Evolutionary conservation across 2,797 vertebrate species (phyloP).

Genomic region (Lophius americanus): DNA sequence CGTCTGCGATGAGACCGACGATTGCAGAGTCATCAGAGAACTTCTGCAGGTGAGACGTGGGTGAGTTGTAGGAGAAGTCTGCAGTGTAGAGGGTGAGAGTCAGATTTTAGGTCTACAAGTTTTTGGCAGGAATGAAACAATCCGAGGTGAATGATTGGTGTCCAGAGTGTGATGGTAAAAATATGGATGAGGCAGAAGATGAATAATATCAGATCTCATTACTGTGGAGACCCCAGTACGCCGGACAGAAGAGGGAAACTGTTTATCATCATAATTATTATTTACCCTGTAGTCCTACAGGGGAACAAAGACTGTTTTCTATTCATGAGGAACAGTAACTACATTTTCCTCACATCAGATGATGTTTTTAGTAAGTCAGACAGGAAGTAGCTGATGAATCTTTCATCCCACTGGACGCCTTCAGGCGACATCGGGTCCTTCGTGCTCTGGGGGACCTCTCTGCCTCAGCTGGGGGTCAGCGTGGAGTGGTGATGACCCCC

Average conservation of each 20-base stretch:
- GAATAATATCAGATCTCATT: slow-evolving; percentile 15
- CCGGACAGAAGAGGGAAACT: neutral
- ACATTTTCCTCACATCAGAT: slow-evolving; percentile 6
- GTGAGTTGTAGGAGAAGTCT: no score
- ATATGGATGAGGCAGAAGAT: slow-evolving; percentile 30
- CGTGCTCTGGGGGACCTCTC: no score
- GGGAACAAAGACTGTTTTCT: neutral
- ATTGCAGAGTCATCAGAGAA: no score
- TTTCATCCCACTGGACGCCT: no score
- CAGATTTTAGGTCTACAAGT: neutral
- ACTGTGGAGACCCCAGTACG: neutral
- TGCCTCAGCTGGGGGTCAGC: no score
- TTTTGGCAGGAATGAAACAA: neutral
- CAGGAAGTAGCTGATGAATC: no score
- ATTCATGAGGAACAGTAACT: neutral
- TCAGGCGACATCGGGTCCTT: no score
- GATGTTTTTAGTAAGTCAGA: slow-evolving; percentile 21
- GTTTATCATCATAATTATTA: neutral
- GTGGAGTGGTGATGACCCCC: no score
- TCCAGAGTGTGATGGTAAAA: neutral
- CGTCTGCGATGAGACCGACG: no score
- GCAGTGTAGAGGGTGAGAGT: neutral
- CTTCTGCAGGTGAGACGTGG: no score
- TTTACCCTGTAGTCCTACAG: neutral
- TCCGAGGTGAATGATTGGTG: slow-evolving; percentile 17